phyloP scores from a whole-genome alignment of 2,888 invertebrate species.

The Leptinotarsa juncta region DNA sequence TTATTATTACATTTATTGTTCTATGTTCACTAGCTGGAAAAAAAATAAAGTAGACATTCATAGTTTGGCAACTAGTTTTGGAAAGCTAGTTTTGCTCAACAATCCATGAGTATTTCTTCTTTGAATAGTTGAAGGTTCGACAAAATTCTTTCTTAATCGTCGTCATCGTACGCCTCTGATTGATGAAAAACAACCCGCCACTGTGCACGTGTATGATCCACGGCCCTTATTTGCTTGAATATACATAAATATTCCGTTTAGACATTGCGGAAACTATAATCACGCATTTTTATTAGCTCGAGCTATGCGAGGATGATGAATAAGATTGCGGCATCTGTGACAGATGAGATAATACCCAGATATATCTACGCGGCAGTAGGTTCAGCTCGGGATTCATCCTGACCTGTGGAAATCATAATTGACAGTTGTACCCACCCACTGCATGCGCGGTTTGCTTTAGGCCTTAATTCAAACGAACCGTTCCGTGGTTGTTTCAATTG shows the following conservation, averaged over 20 bases:
- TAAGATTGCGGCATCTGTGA: conserved; percentile 47
- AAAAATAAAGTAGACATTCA: too few species aligned
- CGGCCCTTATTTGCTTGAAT: conserved; percentile 32
- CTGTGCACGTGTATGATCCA: conserved; percentile 17
- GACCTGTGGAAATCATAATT: conserved; percentile 17
- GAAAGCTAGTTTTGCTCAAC: too few species aligned
- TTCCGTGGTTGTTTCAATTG: background rate
- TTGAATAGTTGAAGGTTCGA: too few species aligned
- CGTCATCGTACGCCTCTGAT: background rate
- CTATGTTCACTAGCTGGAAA: too few species aligned
- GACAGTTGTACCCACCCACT: conserved; percentile 4
- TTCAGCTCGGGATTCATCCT: conserved; percentile 20
- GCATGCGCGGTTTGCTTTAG: background rate
- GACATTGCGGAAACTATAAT: conserved; percentile 40
- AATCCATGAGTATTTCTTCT: too few species aligned
- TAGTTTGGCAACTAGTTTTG: too few species aligned
- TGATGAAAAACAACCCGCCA: conserved; percentile 2
- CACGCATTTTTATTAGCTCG: conserved; percentile 29
- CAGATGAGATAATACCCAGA: conserved; percentile 49
- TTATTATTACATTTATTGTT: too few species aligned
- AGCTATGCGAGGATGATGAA: conserved; percentile 33
- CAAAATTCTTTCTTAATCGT: background rate
- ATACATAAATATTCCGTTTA: conserved; percentile 36
- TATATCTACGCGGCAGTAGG: conserved; percentile 30
- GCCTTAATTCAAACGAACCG: conserved; percentile 8